A percentile compares a stretch with the other conserved stretches of the same genome.
phyloP scores from a whole-genome alignment of 2,888 invertebrate species.

The Andrena camellia region DNA sequence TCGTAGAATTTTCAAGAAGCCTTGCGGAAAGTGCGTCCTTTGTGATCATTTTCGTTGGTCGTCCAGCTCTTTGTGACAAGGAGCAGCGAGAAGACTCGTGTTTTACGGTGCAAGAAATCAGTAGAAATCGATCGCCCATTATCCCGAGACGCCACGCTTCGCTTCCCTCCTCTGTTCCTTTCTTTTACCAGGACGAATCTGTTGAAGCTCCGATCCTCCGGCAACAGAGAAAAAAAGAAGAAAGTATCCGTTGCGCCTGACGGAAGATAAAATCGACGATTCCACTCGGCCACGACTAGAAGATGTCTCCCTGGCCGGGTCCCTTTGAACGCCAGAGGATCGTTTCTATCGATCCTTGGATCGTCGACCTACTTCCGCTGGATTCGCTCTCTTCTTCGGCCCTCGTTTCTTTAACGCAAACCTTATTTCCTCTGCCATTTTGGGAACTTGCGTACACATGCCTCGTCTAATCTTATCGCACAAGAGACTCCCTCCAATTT shows the following conservation, averaged over 20 bases:
- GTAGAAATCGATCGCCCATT: constrained; percentile 65
- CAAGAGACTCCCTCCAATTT: too few relatives aligned
- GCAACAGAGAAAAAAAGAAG: constrained; percentile 23
- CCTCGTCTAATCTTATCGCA: too few relatives aligned
- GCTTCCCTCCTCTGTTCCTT: constrained; percentile 58
- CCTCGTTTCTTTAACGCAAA: neutral
- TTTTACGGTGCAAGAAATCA: constrained; percentile 74
- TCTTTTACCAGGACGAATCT: constrained; percentile 35
- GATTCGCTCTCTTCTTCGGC: neutral
- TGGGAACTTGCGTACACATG: too few relatives aligned
- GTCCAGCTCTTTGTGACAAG: neutral
- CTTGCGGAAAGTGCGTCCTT: too few relatives aligned
- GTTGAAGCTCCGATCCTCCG: constrained; percentile 8
- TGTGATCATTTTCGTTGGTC: too few relatives aligned
- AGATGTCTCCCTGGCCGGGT: neutral
- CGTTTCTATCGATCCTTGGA: constrained; percentile 11
- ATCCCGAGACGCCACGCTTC: constrained; percentile 71
- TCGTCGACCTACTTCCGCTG: constrained; percentile 25
- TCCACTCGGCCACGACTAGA: constrained; percentile 18
- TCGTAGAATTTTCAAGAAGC: neutral
- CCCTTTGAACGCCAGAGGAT: neutral
- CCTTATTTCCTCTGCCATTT: too few relatives aligned
- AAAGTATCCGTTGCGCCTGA: constrained; percentile 59
- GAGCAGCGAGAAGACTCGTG: constrained; percentile 74
- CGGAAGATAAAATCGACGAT: constrained; percentile 63